Evolutionary conservation across 1,140 invertebrate genomes (phyloP), one percentile per base, ranked within the genome.

Genomic region (Drosophila kepulauana): DNA sequence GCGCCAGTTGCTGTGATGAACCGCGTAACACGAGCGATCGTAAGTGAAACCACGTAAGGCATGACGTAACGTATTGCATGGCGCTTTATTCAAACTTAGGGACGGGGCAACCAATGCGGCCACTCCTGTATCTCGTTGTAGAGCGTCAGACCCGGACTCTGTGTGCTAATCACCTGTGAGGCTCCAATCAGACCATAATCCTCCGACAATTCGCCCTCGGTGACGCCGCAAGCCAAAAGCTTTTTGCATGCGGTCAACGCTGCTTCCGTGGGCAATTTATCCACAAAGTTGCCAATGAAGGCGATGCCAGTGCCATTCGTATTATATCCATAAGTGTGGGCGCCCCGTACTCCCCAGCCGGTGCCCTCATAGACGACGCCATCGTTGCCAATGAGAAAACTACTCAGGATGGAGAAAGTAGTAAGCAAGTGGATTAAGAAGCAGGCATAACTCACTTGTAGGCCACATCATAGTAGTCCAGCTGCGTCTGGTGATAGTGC

Each of bases 341-440:
- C 95, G 0, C 96, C 96, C 0, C 95, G 93, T 59, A 94, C 93
- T 41, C 95, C 94, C 96, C 96, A 97, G 0, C 96, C 96, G 7
- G 94, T 92, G 5, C 96, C 97, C 93, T 97, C 96, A 79, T 97
- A 97, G 11, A 97, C 93, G 15, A 95, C 94, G 2, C 96, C 96
- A 92, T 97, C 96, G 28, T 95, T 95, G 1, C 96, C 96, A 63
- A 97, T 94, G 6, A 97, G 69, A 75, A 97, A 97, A 78, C 95
- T 97, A 10, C 16, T 38, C 35, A 20, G 13, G 3, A n/a, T 1
- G n/a, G 13, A 43, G 51, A 28, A 6, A 38, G 10, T 13, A 15
- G 20, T 25, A 25, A 25, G 20, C 20, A 25, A 25, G 33, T 38
- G 35, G 2, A 38, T 10, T 38, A 38, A 30, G 33, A 43, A 15